Evolutionary conservation across 2,888 invertebrate genomes (phyloP), one percentile per base, ranked within the genome.

Genomic region (Mactromeris polynyma): DNA sequence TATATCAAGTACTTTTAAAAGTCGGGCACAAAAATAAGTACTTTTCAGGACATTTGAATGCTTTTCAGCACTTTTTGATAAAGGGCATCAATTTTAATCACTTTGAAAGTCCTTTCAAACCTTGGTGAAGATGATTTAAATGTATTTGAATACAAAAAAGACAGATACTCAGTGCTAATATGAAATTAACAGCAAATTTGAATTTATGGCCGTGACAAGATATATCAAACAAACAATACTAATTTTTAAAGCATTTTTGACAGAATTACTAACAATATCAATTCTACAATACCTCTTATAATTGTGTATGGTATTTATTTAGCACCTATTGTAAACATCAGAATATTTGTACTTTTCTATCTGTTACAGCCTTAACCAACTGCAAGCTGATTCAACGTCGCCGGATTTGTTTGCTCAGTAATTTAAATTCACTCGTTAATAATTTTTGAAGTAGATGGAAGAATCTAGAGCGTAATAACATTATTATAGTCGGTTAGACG

Each of bases 291-390:
- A 21, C 54, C 51, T 40, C 73, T 64, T 86, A 73, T 82, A 86
- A 82, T 86, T 51, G 78, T 69, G 36, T 83, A 33, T n/a, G 64
- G 31, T 17, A 78, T 87, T 87, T 77, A 87, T 83, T n/a, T 87
- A 73, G 36, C 33, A 40, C 31, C 26, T 17, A 2, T 54, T 82
- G 51, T 40, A 87, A 87, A 87, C 79, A 83, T 83, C 54, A 33
- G 83, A 36, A 83, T 87, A 77, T 87, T 87, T 87, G 77, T 54
- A 21, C 54, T 84, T 36, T 36, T 36, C 36, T 73, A 73, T 73
- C 73, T 1, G 19, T 73, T 73, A 73, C 73, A 73, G 33, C 17
- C 36, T 33, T 73, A 36, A 33, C n/a, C 19, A 36, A 73, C 31
- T 7, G 14, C 26, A 11, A 73, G 36, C 0, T 73, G 73, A 73